Evolutionary conservation across 2,113 vertebrate species (phyloP).

Genomic region (Vulpes vulpes): DNA sequence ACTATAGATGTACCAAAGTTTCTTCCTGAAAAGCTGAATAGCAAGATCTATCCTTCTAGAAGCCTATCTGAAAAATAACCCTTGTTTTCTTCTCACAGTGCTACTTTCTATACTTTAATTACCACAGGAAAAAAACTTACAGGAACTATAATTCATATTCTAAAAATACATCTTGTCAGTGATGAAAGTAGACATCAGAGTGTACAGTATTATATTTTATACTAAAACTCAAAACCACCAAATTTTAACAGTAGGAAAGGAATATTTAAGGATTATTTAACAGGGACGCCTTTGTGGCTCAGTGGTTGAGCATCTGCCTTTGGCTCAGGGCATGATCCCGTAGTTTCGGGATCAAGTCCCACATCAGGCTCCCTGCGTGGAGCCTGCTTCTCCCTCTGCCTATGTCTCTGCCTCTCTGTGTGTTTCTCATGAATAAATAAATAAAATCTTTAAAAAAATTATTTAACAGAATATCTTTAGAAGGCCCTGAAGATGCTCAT

Average conservation of each 20-base stretch:
- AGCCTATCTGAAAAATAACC: neutral
- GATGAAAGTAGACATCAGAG: neutral
- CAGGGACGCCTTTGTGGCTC: neutral
- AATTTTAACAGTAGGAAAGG: constrained; percentile 12
- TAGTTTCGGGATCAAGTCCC: too few species aligned
- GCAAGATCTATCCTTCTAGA: constrained; percentile 10
- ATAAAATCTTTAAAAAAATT: neutral
- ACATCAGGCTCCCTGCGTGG: too few species aligned
- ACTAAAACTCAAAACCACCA: constrained; percentile 40
- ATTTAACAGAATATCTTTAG: neutral
- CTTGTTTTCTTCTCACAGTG: neutral
- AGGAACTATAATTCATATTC: neutral
- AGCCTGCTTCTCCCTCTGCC: too few species aligned
- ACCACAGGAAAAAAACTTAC: neutral
- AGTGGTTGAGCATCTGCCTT: too few species aligned
- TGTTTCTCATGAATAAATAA: too few species aligned
- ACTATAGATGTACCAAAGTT: neutral
- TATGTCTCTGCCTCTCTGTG: too few species aligned
- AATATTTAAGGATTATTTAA: neutral
- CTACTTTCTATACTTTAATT: neutral
- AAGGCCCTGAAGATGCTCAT: neutral
- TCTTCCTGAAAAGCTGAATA: neutral
- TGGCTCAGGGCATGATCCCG: too few species aligned
- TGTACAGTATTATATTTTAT: neutral
- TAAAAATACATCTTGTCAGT: neutral